Evolutionary conservation across 1,140 invertebrate species (phyloP), one percentile per base, ranked within the genome.

Genomic region (Ladona fulva): DNA sequence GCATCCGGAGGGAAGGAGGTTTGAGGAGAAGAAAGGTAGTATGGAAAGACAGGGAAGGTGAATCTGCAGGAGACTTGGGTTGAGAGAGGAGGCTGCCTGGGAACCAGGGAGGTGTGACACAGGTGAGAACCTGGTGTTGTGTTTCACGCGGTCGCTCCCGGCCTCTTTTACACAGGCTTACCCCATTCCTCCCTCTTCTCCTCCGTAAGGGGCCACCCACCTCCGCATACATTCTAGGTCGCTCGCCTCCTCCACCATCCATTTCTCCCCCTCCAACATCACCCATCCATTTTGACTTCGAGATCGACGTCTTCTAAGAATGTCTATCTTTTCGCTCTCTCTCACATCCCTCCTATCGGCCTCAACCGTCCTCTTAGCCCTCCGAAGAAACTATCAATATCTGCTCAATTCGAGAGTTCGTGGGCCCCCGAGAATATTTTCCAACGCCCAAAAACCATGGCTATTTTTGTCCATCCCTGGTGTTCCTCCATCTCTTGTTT

Each of bases 91-190:
- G 52, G 52, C n/a, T 66, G 14, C 52, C 52, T 66, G 52, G 52
- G 52, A 66, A 66, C n/a, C 52, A 66, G 52, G 52, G 52, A 66
- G 52, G 52, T 66, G 52, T 66, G 52, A 66, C 52, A 66, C 52
- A 66, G 52, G 52, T 66, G 52, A 66, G 52, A 66, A 66, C 52
- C n/a, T 22, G 52, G 52, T 22, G 52, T 66, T 19, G 12, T 66
- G 52, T 66, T 66, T 66, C 52, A 66, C 52, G 52, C 52, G 52
- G 52, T 66, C 52, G 52, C 52, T 66, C 52, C 52, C 52, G 52
- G 52, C 52, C 52, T 66, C 52, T 22, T 66, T 66, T 66, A 22
- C 52, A 22, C 52, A 16, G 52, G 52, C 52, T 19, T 12, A 5
- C 52, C 52, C 52, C 52, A 66, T 22, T 22, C 16, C 52, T 66